These are phyloP conservation scores for Macrosiphum euphorbiae DNA, from an alignment of 2,888 invertebrate species.

Conservation along the genomic window DNA sequence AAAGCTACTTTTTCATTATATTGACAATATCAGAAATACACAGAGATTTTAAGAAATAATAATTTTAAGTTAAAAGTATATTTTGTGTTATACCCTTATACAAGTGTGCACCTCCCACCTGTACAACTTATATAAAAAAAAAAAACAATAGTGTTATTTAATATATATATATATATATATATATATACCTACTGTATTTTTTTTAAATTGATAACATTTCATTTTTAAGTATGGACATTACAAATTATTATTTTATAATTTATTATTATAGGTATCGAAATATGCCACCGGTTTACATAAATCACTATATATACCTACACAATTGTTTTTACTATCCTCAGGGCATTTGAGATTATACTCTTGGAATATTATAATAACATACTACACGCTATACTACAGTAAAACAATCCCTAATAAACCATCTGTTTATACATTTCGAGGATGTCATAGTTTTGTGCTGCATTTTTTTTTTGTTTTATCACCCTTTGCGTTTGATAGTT, in stretches of 20 bases:
- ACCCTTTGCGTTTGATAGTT: conserved; percentile 10
- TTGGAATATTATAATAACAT: not conserved
- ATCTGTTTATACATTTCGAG: not conserved
- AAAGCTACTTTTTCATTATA: not conserved
- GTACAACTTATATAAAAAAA: not conserved
- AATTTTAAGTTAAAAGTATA: not conserved
- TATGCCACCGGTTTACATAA: conserved; percentile 36
- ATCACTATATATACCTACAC: not conserved
- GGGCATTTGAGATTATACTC: conserved; percentile 31
- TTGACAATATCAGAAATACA: not conserved
- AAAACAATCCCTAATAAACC: conserved; percentile 12
- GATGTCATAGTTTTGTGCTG: conserved; percentile 14
- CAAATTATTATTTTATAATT: conserved; percentile 28
- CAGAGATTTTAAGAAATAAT: not conserved
- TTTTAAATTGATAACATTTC: not conserved
- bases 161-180: not conserved
- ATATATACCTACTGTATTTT: not conserved
- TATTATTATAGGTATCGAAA: not conserved
- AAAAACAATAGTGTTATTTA: not conserved
- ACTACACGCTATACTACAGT: not conserved
- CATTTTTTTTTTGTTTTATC: not conserved
- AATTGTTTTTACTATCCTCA: conserved; percentile 29
- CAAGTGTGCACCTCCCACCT: not conserved
- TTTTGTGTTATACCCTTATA: not conserved
- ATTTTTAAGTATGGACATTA: not conserved